Evolutionary conservation across 2,113 vertebrate genomes (phyloP).

Genomic region (Myotis yumanensis): DNA sequence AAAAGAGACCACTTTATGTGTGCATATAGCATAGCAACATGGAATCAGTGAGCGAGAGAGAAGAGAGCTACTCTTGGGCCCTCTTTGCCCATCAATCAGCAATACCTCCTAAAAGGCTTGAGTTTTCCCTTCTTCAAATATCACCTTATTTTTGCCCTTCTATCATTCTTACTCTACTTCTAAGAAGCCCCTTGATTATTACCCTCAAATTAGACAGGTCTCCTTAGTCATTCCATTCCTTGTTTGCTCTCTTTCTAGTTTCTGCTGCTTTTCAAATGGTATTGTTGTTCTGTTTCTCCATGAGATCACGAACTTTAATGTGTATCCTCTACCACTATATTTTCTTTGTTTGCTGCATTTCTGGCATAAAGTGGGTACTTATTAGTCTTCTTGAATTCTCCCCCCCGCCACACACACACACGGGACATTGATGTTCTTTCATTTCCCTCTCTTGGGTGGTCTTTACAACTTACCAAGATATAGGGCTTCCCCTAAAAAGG

Average conservation of each 20-base stretch:
- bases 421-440: rapidly evolving
- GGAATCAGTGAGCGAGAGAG: neutral
- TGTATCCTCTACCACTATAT: neutral
- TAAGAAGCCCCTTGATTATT: neutral
- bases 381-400: neutral
- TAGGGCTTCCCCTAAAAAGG: neutral
- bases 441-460: neutral
- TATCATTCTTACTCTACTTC: neutral
- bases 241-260: neutral
- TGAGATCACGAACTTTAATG: neutral
- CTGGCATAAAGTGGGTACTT: neutral
- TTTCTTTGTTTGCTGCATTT: neutral
- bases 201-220: neutral
- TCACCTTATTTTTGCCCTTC: neutral
- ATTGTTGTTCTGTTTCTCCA: neutral
- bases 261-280: neutral
- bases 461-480: neutral
- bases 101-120: neutral
- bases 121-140: neutral
- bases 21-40: neutral
- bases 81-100: neutral
- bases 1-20: slow-evolving; percentile 57
- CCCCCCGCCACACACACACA: neutral
- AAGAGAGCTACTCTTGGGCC: neutral
- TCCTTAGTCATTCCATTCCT: neutral